phyloP scores from a whole-genome alignment of 2,113 vertebrate species.

The Pyrgilauda ruficollis region DNA sequence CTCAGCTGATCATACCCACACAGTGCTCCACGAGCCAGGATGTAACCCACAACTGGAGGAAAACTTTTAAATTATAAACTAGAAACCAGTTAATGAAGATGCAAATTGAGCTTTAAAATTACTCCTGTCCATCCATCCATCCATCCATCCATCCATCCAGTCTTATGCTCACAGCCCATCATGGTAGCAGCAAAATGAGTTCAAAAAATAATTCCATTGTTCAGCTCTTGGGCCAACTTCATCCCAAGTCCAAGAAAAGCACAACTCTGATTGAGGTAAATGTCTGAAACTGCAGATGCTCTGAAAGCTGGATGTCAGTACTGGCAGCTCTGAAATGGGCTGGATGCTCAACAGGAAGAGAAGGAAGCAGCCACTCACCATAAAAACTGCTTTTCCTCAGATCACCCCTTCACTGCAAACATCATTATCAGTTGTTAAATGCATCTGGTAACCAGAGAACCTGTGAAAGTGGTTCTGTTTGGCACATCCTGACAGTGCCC shows the following conservation, averaged over 20 bases:
- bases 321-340: neutral
- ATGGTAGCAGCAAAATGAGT: neutral
- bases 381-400: neutral
- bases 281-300: neutral
- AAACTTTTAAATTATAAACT: neutral
- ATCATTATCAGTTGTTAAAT: neutral
- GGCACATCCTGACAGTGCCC: neutral
- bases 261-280: neutral
- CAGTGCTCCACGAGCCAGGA: neutral
- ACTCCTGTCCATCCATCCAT: neutral
- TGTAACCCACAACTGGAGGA: neutral
- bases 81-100: neutral
- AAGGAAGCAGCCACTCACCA: neutral
- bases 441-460: neutral
- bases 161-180: neutral
- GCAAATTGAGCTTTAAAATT: neutral
- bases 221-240: neutral
- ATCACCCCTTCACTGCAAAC: neutral
- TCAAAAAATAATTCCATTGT: neutral
- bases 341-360: accelerated
- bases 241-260: neutral
- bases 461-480: neutral
- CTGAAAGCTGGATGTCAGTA: neutral
- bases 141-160: too few relatives aligned
- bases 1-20: neutral